Evolutionary conservation across 2,888 invertebrate species (phyloP), one percentile per base, ranked within the genome.

Genomic region (Drosophila testacea): DNA sequence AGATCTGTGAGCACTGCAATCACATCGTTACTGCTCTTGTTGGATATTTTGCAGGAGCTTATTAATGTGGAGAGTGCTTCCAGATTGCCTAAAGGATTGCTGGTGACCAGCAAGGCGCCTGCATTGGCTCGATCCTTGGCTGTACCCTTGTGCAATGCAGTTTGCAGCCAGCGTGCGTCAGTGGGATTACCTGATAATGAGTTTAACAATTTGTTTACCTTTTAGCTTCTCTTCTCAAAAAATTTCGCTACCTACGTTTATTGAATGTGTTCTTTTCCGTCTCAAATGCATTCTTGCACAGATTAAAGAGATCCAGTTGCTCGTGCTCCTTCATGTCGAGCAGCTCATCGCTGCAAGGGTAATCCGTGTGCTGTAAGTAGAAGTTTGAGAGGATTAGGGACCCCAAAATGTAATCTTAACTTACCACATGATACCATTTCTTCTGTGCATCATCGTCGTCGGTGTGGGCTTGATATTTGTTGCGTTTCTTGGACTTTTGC

Each of bases 121-220:
- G 93, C 91, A 77, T 93, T 93, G 9, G 92, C 92, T 4, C 92
- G 90, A 91, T 93, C 93, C 69, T 91, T 92, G 27, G 92, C 91
- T 32, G 93, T 93, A 32, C 93, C 93, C 52, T 92, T 92, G 61
- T 92, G 91, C 9, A 93, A 64, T 0, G 93, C 93, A 1, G 93
- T 93, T 62, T 92, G 87, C 48, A 93, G 67, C 93, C 93, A 93
- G 13, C 90, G 91, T 0, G 90, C 90, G 79, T 93, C 93, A 0
- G 90, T 81, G 38, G 93, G 91, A 73, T 93, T 92, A 3, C 88
- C 92, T 93, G 16, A 2, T n/a, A 6, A 2, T 10, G 0, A 52
- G 13, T 3, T 28, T 6, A 28, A 3, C 3, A 32, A 32, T 6
- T 2, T 9, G 32, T 32, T 6, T 2, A 9, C 6, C 4, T 27